Percentiles rank a stretch among this genome's conserved stretches.
phyloP scores from a whole-genome alignment of 2,888 invertebrate species.

The Aspidapion aeneum region DNA sequence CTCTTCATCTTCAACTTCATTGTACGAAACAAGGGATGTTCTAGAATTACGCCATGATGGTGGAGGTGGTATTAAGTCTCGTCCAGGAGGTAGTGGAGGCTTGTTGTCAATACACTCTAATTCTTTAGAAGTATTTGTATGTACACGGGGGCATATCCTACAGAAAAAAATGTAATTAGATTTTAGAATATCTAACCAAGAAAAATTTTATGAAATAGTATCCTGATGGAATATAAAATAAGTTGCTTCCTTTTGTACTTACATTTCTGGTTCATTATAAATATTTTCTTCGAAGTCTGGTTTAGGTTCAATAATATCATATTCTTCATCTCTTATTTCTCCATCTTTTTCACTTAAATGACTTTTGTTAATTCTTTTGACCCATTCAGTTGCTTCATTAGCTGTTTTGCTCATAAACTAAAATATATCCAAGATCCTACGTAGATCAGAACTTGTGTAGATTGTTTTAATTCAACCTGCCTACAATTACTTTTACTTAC shows the following conservation, averaged over 20 bases:
- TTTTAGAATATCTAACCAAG: too few relatives aligned
- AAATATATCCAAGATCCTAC: constrained; percentile 17
- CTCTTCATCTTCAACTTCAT: background rate
- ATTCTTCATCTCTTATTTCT: constrained; percentile 6
- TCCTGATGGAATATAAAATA: too few relatives aligned
- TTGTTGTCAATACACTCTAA: background rate
- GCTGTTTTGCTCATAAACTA: constrained; percentile 35
- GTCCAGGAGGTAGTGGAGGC: background rate
- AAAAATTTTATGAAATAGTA: too few relatives aligned
- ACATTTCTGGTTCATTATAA: constrained; percentile 19
- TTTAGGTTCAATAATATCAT: constrained; percentile 7
- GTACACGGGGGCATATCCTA: background rate
- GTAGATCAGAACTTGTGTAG: too few relatives aligned
- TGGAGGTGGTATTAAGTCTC: background rate
- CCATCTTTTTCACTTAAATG: constrained; percentile 21
- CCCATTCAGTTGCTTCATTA: constrained; percentile 39
- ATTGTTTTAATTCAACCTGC: too few relatives aligned
- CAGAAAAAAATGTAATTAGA: background rate
- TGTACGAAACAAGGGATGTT: background rate
- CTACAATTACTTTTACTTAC: constrained; percentile 20
- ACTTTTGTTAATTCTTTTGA: constrained; percentile 31
- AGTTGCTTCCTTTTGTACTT: too few relatives aligned
- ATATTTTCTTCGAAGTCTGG: constrained; percentile 16
- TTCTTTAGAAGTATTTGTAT: background rate
- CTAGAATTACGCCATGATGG: background rate